These are phyloP conservation scores for Gibbula magus DNA, from an alignment of 2,888 invertebrate species.

Conservation along the genomic window DNA sequence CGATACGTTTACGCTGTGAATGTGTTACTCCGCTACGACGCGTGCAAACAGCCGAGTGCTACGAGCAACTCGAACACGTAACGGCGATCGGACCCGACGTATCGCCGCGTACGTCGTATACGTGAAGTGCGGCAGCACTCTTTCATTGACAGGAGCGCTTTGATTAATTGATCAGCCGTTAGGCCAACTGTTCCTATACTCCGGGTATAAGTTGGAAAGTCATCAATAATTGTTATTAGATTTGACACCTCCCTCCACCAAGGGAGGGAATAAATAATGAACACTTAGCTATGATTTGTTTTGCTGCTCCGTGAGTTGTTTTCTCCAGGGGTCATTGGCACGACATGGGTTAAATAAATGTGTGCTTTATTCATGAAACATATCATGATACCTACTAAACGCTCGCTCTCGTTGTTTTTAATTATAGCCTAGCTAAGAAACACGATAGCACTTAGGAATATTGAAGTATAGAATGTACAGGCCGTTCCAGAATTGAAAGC, in stretches of 20 bases:
- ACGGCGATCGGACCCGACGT: not conserved
- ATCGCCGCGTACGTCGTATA: not conserved
- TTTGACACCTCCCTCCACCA: not conserved
- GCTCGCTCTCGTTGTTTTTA: too few relatives aligned
- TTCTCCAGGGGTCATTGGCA: not conserved
- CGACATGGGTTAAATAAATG: not conserved
- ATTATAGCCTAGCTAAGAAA: too few relatives aligned
- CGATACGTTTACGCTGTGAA: not conserved
- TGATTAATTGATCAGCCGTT: slow-evolving; percentile 3
- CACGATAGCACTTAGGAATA: too few relatives aligned
- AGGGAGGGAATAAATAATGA: slow-evolving; percentile 9
- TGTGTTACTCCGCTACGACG: not conserved
- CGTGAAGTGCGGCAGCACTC: not conserved
- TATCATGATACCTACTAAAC: too few relatives aligned
- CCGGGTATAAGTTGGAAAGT: not conserved
- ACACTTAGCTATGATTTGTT: not conserved
- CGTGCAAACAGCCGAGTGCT: not conserved
- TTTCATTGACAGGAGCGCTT: not conserved
- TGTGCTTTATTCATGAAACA: too few relatives aligned
- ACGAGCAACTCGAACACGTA: not conserved
- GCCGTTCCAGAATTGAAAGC: too few relatives aligned
- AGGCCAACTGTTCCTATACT: not conserved
- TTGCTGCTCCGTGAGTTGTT: not conserved
- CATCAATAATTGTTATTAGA: slow-evolving; percentile 11
- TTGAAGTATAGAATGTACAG: too few relatives aligned